phyloP scores from a whole-genome alignment of 1,140 invertebrate genomes.

The Gryllus bimaculatus region DNA sequence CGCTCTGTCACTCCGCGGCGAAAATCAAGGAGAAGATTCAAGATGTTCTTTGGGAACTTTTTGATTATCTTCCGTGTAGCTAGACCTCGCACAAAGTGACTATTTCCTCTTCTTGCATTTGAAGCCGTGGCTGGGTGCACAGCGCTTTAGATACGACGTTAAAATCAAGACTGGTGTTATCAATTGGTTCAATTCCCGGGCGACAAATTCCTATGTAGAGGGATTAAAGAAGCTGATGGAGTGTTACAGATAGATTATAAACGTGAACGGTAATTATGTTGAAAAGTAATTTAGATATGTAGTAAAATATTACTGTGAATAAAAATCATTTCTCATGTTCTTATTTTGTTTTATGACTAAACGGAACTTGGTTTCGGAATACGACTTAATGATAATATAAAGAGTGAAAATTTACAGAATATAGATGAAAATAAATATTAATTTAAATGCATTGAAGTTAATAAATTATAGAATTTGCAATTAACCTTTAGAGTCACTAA shows the following conservation, averaged over 20 bases:
- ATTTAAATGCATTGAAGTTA: too few relatives aligned
- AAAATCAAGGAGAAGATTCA: background rate
- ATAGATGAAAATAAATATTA: too few relatives aligned
- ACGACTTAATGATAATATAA: too few relatives aligned
- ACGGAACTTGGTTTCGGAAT: too few relatives aligned
- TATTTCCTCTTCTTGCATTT: background rate
- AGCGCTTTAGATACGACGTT: constrained; percentile 18
- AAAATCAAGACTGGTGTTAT: constrained; percentile 14
- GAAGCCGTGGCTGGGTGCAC: constrained; percentile 21
- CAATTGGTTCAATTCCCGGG: background rate
- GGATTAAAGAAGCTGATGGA: background rate
- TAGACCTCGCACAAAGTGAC: constrained; percentile 7
- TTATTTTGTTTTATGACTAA: too few relatives aligned
- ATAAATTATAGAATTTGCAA: too few relatives aligned
- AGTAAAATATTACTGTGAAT: too few relatives aligned
- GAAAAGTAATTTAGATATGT: too few relatives aligned
- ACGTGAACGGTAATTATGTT: background rate
- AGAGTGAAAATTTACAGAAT: too few relatives aligned
- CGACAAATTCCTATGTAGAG: constrained; percentile 12
- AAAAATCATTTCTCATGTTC: too few relatives aligned
- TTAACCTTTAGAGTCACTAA: too few relatives aligned
- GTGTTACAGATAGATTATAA: background rate
- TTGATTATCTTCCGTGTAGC: background rate
- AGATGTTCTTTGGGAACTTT: background rate
- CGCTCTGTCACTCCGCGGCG: too few relatives aligned